These are phyloP conservation scores for Prunella himalayana DNA, from an alignment of 2,113 vertebrate species.

Conservation along the genomic window DNA sequence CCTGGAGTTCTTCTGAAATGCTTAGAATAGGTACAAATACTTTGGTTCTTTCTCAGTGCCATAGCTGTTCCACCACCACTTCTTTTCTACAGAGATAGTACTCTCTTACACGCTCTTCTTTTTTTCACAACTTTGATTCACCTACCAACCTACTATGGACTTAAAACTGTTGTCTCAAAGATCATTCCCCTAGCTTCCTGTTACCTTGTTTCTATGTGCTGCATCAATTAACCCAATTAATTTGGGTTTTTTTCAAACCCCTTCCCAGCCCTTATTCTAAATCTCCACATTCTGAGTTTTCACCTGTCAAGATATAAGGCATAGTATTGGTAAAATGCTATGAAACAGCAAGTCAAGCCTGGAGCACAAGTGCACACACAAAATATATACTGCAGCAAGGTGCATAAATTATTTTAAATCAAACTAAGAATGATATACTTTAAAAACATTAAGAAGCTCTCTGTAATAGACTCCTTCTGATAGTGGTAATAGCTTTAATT, in stretches of 20 bases:
- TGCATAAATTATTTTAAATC: not conserved
- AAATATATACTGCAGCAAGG: not conserved
- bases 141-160: not conserved
- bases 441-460: not conserved
- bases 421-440: not conserved
- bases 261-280: not conserved
- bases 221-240: not conserved
- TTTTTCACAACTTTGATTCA: not conserved
- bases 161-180: not conserved
- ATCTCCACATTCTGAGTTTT: not conserved
- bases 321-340: not conserved
- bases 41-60: not conserved
- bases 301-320: not conserved
- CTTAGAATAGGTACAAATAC: not conserved
- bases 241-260: not conserved
- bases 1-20: not conserved
- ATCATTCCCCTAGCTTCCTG: not conserved
- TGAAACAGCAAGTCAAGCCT: not conserved
- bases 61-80: not conserved
- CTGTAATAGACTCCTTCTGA: not conserved
- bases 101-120: not conserved
- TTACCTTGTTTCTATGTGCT: not conserved
- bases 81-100: not conserved
- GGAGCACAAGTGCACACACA: not conserved
- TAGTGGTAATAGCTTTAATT: not conserved